Conservation (phyloP, 2,797 vertebrate genomes). For the Gallirallus australis region DNA sequence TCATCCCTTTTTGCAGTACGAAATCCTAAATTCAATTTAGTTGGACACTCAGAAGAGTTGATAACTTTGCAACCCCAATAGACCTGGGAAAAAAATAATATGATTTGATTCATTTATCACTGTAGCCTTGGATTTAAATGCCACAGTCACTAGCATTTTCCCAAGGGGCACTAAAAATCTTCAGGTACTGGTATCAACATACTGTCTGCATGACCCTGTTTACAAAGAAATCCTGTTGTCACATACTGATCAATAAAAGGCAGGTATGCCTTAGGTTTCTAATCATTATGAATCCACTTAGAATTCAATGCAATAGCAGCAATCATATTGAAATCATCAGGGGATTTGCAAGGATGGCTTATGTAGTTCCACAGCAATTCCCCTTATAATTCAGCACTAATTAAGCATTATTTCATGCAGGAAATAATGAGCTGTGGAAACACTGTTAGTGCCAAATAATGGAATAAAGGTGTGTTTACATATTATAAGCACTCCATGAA, state of each 20-base stretch:
- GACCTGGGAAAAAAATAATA: not conserved
- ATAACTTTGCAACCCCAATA: not conserved
- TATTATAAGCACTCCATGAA: slow-evolving; percentile 53
- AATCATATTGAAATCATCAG: slow-evolving; percentile 63
- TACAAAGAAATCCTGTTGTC: slow-evolving; percentile 49
- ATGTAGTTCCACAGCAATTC: slow-evolving; percentile 58
- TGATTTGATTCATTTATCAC: slow-evolving; percentile 49
- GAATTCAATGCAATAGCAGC: slow-evolving; percentile 51
- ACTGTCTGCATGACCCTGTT: not conserved
- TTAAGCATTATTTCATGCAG: slow-evolving; percentile 70
- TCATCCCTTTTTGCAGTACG: not conserved
- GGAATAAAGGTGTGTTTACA: slow-evolving; percentile 65
- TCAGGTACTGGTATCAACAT: not conserved
- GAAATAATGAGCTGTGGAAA: slow-evolving; percentile 76
- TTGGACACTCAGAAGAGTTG: not conserved
- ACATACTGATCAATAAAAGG: slow-evolving; percentile 52
- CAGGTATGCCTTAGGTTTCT: slow-evolving; percentile 52
- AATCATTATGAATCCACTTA: slow-evolving; percentile 64
- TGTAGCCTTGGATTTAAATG: slow-evolving; percentile 42
- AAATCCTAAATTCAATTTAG: slow-evolving; percentile 11
- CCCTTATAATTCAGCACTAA: slow-evolving; percentile 66
- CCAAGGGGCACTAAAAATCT: not conserved
- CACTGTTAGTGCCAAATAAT: slow-evolving; percentile 66
- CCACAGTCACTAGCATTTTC: not conserved
- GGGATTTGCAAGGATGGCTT: slow-evolving; percentile 55